These are phyloP conservation scores for Endotricha flammealis DNA, from an alignment of 2,888 invertebrate genomes.

Conservation along the genomic window DNA sequence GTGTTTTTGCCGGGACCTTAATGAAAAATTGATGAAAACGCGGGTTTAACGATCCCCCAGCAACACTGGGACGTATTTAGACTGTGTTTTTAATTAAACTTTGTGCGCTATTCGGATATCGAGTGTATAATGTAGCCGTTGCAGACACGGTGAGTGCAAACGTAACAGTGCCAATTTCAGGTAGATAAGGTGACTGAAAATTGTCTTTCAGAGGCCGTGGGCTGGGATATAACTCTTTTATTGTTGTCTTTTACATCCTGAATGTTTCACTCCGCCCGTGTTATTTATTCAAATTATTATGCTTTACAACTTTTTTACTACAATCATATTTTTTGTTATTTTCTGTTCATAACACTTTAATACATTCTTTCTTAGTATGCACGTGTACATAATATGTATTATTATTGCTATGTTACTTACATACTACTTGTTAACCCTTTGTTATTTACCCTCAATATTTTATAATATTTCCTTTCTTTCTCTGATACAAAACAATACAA, in stretches of 20 bases:
- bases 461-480: no score
- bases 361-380: no score
- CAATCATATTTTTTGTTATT: not conserved
- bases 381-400: no score
- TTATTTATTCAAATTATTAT: not conserved
- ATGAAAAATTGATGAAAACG: constrained; percentile 61
- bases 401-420: no score
- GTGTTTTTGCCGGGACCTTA: constrained; percentile 59
- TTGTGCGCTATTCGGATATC: constrained; percentile 42
- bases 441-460: no score
- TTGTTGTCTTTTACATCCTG: constrained; percentile 3
- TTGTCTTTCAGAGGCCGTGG: constrained; percentile 8
- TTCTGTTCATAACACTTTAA: no score
- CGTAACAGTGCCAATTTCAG: constrained; percentile 48
- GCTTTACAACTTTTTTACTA: constrained; percentile 2
- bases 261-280: not conserved
- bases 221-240: constrained; percentile 10
- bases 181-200: constrained; percentile 38
- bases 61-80: constrained; percentile 25
- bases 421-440: no score
- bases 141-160: constrained; percentile 49
- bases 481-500: no score
- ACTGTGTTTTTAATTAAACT: constrained; percentile 41
- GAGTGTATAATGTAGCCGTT: constrained; percentile 41
- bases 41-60: constrained; percentile 36